phyloP scores from a whole-genome alignment of 2,888 invertebrate genomes.

The Ophion obscuratus region DNA sequence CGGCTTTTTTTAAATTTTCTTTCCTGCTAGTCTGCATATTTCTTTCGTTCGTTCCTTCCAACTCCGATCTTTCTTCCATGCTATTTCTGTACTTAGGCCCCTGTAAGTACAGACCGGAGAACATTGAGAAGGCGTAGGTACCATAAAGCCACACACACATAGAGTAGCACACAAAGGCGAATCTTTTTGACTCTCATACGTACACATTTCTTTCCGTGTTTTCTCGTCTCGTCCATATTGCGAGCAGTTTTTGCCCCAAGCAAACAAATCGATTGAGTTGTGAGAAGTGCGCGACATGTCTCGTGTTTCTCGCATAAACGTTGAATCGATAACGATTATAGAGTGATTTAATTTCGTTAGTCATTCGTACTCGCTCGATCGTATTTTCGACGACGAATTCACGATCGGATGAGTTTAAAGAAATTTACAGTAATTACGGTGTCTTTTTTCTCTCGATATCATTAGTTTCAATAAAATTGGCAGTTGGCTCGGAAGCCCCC shows the following conservation, averaged over 20 bases:
- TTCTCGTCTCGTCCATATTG: background rate
- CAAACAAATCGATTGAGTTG: background rate
- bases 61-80: constrained; percentile 45
- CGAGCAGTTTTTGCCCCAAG: too few relatives aligned
- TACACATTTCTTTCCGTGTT: background rate
- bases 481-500: too few relatives aligned
- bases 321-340: background rate
- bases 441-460: too few relatives aligned
- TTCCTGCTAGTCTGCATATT: constrained; percentile 35
- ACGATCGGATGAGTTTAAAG: background rate
- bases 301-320: background rate
- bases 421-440: background rate
- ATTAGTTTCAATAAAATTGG: too few relatives aligned
- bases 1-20: constrained; percentile 18
- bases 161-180: background rate
- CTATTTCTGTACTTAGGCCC: constrained; percentile 44
- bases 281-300: background rate
- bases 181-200: background rate
- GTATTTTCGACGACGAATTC: background rate
- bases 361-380: background rate
- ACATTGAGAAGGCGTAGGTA: background rate
- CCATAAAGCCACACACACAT: background rate
- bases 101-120: constrained; percentile 17
- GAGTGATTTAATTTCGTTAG: too few relatives aligned
- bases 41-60: constrained; percentile 28